Evolutionary conservation across 2,888 invertebrate genomes (phyloP), one percentile per base, ranked within the genome.

Genomic region (Hirtodrosophila cameraria): DNA sequence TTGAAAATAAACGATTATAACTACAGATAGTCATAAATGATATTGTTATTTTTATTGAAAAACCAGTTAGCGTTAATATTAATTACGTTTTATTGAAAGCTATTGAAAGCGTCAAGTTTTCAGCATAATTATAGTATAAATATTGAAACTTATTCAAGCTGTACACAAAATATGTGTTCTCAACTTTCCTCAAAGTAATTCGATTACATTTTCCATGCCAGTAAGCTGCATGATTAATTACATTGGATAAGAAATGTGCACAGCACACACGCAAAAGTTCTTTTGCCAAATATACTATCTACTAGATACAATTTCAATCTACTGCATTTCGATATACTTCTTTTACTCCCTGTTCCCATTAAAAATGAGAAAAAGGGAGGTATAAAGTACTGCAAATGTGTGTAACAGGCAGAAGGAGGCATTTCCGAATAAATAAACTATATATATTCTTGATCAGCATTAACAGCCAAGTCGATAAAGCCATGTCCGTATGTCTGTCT

Each of bases 141-240:
- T 12, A 38, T 30, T 13, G 9, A 64, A 63, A 33, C 45, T 53
- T 53, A 57, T 18, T 48, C 43, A 45, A 48, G 39, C 30, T 30
- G 25, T 8, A 39, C 25, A 55, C 7, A 2, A 35, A 15, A 42
- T 31, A 9, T 30, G n/a, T n/a, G n/a, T n/a, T 39, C 48, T 36
- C 27, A 35, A 46, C 30, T 36, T 54, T 27, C 15, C 45, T 36
- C 42, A 48, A 59, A 25, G 49, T 41, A 52, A 57, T 71, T 33
- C 33, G 50, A 71, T 54, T 50, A 33, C 31, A 69, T 70, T 57
- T 52, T 50, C 46, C 58, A 39, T 48, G 46, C 28, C 66, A 66
- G 28, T 65, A 53, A 58, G 58, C 52, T 33, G 31, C 16, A 42
- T 38, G 65, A 69, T 69, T 71, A 71, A 69, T 59, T 52, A 65